phyloP scores from a whole-genome alignment of 2,797 vertebrate genomes.

The Triplophysa bombifrons region DNA sequence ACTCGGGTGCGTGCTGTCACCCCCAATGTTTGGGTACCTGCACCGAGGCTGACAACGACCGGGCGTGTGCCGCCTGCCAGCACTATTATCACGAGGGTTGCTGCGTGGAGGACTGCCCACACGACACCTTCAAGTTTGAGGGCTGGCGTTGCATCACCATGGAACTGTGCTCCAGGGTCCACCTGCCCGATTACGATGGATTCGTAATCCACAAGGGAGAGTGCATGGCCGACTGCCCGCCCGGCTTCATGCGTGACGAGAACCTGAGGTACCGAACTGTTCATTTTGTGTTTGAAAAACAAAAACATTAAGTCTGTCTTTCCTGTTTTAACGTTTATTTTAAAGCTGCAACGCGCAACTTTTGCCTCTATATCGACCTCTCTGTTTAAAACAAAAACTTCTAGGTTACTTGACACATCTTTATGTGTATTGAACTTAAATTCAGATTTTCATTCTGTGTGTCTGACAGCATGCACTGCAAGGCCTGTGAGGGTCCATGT shows the following conservation, averaged over 20 bases:
- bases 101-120: slow-evolving; percentile 88
- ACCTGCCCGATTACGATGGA: slow-evolving; percentile 77
- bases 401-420: too few species aligned
- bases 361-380: too few species aligned
- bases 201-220: slow-evolving; percentile 92
- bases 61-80: slow-evolving; percentile 88
- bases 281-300: neutral
- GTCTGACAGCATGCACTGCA: slow-evolving; percentile 88
- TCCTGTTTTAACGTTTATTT: too few species aligned
- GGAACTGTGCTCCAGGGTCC: slow-evolving; percentile 86
- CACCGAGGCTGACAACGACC: slow-evolving; percentile 77
- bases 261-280: slow-evolving; percentile 81
- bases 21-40: slow-evolving; percentile 96
- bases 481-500: slow-evolving; percentile 91
- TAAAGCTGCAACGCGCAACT: too few species aligned
- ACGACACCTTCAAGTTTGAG: slow-evolving; percentile 89
- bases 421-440: too few species aligned
- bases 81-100: slow-evolving; percentile 88
- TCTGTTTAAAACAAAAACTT: too few species aligned
- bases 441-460: neutral
- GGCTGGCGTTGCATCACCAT: slow-evolving; percentile 95
- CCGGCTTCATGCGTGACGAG: slow-evolving; percentile 86
- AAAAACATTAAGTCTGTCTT: neutral
- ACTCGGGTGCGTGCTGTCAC: slow-evolving; percentile 90
- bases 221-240: slow-evolving; percentile 92